Evolutionary conservation across 2,888 invertebrate genomes (phyloP).

Genomic region (Prosopocoilus inquinatus): DNA sequence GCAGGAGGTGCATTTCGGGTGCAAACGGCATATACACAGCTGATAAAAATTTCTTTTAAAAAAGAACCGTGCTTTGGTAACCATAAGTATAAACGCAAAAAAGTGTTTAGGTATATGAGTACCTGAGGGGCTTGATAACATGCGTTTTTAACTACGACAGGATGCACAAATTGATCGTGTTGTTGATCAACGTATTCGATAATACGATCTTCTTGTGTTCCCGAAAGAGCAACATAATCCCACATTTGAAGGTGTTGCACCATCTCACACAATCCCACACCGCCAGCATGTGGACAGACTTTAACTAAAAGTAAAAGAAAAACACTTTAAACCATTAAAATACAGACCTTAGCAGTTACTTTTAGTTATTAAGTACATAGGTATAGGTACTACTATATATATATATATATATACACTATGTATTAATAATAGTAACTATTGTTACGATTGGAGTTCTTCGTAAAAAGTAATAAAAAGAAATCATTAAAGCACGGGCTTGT

Average conservation of each 20-base stretch:
- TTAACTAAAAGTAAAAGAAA: constrained; percentile 62
- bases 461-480: no score
- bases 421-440: no score
- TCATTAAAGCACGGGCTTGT: no score
- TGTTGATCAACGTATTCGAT: constrained; percentile 89
- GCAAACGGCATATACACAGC: no score
- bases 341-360: neutral
- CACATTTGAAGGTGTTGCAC: constrained; percentile 89
- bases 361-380: neutral
- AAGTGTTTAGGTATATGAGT: constrained; percentile 32
- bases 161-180: constrained; percentile 82
- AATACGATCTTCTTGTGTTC: constrained; percentile 67
- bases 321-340: neutral
- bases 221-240: constrained; percentile 77
- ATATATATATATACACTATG: neutral
- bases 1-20: no score
- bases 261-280: constrained; percentile 90
- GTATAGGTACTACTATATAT: neutral
- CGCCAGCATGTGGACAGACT: constrained; percentile 94
- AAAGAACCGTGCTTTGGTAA: no score
- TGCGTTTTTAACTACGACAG: constrained; percentile 67
- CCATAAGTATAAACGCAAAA: neutral
- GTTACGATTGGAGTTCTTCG: no score
- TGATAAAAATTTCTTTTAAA: no score
- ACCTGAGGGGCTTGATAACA: constrained; percentile 75